Conservation (phyloP, 2,797 vertebrate genomes). For the Peromyscus aztecus region DNA sequence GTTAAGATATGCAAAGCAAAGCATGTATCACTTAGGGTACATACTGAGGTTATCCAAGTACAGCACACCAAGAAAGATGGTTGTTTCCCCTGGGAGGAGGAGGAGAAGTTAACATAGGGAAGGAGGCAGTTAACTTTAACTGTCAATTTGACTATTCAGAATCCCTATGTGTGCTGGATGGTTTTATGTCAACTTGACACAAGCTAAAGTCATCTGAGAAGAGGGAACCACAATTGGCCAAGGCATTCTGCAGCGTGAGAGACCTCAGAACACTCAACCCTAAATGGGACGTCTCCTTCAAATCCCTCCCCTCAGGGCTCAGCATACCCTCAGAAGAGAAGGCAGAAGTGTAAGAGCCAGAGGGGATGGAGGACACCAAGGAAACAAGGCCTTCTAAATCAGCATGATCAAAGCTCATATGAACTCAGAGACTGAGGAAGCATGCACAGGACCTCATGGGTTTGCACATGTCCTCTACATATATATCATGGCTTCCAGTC, state of each 20-base stretch:
- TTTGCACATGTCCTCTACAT: background rate
- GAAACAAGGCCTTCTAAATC: background rate
- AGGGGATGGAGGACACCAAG: background rate
- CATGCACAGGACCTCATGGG: background rate
- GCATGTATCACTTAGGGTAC: background rate
- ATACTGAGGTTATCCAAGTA: background rate
- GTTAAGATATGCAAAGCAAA: conserved; percentile 23
- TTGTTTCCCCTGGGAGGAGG: background rate
- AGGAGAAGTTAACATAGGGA: background rate
- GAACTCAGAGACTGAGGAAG: background rate
- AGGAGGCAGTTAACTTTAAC: background rate
- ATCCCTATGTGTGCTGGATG: background rate
- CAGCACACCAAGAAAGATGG: background rate
- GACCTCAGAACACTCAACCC: background rate
- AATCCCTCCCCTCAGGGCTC: background rate
- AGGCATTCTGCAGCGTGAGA: background rate
- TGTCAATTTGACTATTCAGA: background rate
- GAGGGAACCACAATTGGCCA: background rate
- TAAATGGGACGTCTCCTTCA: background rate
- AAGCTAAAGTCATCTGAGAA: background rate
- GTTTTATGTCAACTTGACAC: background rate
- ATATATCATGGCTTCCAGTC: background rate
- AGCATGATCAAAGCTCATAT: background rate
- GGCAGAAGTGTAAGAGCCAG: background rate
- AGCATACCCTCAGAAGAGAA: too few relatives aligned